Conservation (phyloP, 2,113 vertebrate species). For the Saguinus imperator region DNA sequence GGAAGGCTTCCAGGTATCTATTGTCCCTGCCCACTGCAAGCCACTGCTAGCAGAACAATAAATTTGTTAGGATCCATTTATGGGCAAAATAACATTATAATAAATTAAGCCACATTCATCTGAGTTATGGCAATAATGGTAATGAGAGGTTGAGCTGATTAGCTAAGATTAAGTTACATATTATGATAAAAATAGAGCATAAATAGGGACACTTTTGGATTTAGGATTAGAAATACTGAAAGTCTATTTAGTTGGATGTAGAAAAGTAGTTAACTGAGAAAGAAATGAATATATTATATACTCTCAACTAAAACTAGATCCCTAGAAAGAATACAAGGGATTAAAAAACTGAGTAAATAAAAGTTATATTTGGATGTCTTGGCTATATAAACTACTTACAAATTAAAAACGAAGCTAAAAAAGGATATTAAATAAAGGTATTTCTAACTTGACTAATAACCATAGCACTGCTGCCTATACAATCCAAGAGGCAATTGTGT, state of each 20-base stretch:
- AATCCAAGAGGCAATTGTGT: neutral
- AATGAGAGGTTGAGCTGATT: neutral
- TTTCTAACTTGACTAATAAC: constrained; percentile 10
- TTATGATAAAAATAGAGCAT: neutral
- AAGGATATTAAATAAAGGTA: neutral
- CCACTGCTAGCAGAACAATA: neutral
- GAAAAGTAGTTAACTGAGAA: constrained; percentile 18
- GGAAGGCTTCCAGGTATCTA: neutral
- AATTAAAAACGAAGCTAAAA: neutral
- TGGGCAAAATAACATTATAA: neutral
- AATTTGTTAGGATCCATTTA: neutral
- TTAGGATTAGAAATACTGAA: constrained; percentile 19
- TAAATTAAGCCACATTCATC: constrained; percentile 37
- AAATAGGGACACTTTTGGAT: neutral
- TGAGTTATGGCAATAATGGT: constrained; percentile 13
- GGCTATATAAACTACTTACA: neutral
- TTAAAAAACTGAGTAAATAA: neutral
- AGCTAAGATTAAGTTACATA: neutral
- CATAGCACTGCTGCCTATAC: neutral
- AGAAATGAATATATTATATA: neutral
- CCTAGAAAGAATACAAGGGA: neutral
- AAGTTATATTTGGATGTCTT: neutral
- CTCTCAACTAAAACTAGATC: neutral
- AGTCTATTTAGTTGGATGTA: neutral
- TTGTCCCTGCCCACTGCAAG: neutral